phyloP scores from a whole-genome alignment of 2,888 invertebrate species.

The Ashinkailepas kermadecensis region DNA sequence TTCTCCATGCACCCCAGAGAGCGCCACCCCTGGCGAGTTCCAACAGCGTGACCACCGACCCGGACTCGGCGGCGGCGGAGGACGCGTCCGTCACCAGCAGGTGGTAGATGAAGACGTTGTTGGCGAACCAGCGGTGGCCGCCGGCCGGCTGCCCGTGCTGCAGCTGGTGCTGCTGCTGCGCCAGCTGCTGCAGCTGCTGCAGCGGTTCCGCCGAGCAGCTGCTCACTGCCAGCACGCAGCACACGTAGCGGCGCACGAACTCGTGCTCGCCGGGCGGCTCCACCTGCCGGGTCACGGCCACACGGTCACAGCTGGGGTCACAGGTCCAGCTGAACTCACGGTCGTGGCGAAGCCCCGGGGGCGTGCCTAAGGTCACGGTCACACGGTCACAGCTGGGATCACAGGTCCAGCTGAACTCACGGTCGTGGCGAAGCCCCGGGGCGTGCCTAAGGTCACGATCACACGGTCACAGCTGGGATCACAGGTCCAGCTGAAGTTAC shows the following conservation, averaged over 20 bases:
- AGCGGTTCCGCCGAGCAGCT: not conserved
- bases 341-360: no score
- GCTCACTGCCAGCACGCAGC: constrained; percentile 10
- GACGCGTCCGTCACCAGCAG: constrained; percentile 11
- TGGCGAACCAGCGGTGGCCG: constrained; percentile 19
- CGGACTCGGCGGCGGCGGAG: not conserved
- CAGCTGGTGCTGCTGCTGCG: constrained; percentile 19
- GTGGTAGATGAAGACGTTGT: constrained; percentile 11
- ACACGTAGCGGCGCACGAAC: not conserved
- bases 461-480: no score
- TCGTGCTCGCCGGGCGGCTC: constrained; percentile 17
- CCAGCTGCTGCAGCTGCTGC: constrained; percentile 18
- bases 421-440: no score
- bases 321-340: no score
- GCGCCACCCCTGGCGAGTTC: no score
- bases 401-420: no score
- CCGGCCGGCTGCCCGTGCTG: constrained; percentile 19
- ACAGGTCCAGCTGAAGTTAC: no score
- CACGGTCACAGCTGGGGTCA: constrained; percentile 80
- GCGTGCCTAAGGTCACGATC: no score
- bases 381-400: no score
- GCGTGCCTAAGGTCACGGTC: no score
- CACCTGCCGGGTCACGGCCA: constrained; percentile 40
- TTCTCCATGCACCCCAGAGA: no score
- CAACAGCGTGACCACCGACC: not conserved